Evolutionary conservation across 2,797 vertebrate genomes (phyloP).

Genomic region (Hybognathus amarus): DNA sequence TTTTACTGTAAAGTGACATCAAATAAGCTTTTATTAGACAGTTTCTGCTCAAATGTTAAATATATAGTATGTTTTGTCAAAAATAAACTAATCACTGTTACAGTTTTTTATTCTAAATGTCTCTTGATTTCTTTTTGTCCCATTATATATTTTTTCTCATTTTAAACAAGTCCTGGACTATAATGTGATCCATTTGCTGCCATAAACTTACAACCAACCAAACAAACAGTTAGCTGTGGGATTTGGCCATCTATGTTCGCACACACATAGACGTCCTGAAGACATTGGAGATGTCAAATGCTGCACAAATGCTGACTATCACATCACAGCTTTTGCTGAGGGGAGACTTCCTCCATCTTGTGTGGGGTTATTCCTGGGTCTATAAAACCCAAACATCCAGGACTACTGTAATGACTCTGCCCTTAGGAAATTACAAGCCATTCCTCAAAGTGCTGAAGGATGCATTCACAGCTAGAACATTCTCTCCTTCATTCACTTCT

Average conservation of each 20-base stretch:
- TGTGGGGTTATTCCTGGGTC: conserved; percentile 33
- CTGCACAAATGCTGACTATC: conserved; percentile 44
- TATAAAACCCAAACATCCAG: conserved; percentile 19
- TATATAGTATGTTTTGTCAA: too few relatives aligned
- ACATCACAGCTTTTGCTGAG: conserved; percentile 37
- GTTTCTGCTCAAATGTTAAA: too few relatives aligned
- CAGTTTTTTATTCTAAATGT: too few relatives aligned
- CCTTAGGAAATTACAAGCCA: conserved; percentile 35
- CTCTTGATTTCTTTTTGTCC: too few relatives aligned
- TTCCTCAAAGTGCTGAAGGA: conserved; percentile 46
- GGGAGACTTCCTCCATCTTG: conserved; percentile 22
- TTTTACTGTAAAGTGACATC: too few relatives aligned
- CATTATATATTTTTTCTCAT: too few relatives aligned
- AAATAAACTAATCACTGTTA: too few relatives aligned
- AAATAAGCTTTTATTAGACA: too few relatives aligned
- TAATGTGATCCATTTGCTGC: background rate
- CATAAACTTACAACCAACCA: background rate
- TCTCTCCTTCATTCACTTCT: background rate
- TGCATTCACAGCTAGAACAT: background rate
- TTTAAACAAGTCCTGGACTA: background rate
- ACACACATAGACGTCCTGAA: conserved; percentile 6
- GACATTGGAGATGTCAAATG: conserved; percentile 1
- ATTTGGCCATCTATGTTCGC: background rate
- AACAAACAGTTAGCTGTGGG: background rate
- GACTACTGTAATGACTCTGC: conserved; percentile 27